These are phyloP conservation scores for Melipona bicolor DNA, from an alignment of 2,888 invertebrate species.

Conservation along the genomic window DNA sequence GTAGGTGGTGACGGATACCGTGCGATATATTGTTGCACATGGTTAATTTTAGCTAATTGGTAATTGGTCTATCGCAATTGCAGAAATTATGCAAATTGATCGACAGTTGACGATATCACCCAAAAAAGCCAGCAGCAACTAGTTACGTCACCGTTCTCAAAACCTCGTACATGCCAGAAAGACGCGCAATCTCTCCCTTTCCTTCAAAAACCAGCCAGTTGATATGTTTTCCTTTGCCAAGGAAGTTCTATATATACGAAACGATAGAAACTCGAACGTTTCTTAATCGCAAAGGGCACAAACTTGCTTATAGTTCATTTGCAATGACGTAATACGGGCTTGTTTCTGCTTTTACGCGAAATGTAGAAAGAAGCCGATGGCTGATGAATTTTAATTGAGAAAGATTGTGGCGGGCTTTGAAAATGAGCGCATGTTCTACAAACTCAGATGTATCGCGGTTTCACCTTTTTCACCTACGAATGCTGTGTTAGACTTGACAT, in stretches of 20 bases:
- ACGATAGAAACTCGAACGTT: neutral
- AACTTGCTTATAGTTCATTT: no score
- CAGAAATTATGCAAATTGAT: slow-evolving; percentile 69
- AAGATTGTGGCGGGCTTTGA: slow-evolving; percentile 18
- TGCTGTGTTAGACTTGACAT: slow-evolving; percentile 8
- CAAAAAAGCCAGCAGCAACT: slow-evolving; percentile 26
- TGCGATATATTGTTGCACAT: slow-evolving; percentile 39
- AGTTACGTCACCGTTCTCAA: neutral
- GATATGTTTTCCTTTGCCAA: neutral
- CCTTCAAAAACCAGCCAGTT: neutral
- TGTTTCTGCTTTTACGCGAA: neutral
- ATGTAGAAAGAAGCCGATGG: slow-evolving; percentile 1
- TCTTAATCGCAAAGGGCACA: no score
- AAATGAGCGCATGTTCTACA: slow-evolving; percentile 9
- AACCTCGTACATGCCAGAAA: neutral
- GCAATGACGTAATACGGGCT: no score
- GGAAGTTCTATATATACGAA: no score
- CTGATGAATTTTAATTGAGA: slow-evolving; percentile 40
- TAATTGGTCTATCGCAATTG: slow-evolving; percentile 56
- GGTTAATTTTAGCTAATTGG: slow-evolving; percentile 70
- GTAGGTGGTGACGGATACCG: slow-evolving; percentile 44
- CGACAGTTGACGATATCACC: slow-evolving; percentile 20
- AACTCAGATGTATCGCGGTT: slow-evolving; percentile 12
- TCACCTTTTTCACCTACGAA: slow-evolving; percentile 1
- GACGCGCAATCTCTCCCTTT: neutral